Percentiles rank a stretch among this genome's conserved stretches.
These are phyloP conservation scores for Belonocnema kinseyi DNA, from an alignment of 1,140 invertebrate genomes.

Conservation along the genomic window DNA sequence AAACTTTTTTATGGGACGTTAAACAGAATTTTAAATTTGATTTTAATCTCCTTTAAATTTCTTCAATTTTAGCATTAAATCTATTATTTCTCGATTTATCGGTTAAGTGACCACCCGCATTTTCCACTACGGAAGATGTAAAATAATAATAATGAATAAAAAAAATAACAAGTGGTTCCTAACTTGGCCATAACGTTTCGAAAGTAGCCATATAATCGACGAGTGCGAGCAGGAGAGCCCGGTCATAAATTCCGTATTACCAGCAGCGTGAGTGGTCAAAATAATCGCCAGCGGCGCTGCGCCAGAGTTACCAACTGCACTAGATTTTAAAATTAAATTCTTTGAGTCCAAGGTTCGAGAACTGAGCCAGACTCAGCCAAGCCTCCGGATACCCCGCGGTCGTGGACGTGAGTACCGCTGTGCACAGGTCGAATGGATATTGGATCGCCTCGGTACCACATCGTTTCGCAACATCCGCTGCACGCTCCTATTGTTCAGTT, in stretches of 20 bases:
- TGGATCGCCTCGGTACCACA: too few species aligned
- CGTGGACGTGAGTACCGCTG: conserved; percentile 23
- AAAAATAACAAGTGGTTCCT: conserved; percentile 3
- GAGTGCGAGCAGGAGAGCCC: conserved; percentile 46
- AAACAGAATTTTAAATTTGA: too few species aligned
- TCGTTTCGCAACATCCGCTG: too few species aligned
- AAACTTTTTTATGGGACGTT: too few species aligned
- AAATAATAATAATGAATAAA: conserved; percentile 19
- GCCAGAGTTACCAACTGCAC: conserved; percentile 55
- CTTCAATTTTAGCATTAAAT: too few species aligned
- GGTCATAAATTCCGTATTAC: conserved; percentile 60
- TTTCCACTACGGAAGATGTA: conserved; percentile 28
- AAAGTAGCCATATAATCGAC: conserved; percentile 55
- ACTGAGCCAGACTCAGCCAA: conserved; percentile 46
- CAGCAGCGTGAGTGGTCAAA: conserved; percentile 58
- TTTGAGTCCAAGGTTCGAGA: conserved; percentile 54
- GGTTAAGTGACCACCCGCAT: conserved; percentile 33
- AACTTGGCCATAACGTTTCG: conserved; percentile 43
- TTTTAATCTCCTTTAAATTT: too few species aligned
- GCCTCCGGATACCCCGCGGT: conserved; percentile 42
- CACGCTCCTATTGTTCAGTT: too few species aligned
- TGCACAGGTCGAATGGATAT: too few species aligned
- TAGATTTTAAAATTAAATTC: conserved; percentile 60
- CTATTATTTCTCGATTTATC: conserved; percentile 27
- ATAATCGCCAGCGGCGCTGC: conserved; percentile 57